Conservation (phyloP, 2,888 invertebrate species). For the Eutolmus rufibarbis region DNA sequence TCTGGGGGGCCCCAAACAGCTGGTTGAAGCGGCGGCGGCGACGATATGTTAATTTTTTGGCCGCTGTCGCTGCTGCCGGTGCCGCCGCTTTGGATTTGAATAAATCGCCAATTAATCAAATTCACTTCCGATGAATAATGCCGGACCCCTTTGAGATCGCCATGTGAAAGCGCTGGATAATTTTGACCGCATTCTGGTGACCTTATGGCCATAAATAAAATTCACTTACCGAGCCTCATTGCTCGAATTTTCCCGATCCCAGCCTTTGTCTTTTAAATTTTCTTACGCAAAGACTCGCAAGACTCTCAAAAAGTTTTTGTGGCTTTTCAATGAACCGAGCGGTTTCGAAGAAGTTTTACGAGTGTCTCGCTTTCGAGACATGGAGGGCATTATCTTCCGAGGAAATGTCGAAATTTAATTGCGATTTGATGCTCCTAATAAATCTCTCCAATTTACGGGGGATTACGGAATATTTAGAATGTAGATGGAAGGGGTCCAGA, state of each 20-base stretch:
- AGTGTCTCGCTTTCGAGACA: not conserved
- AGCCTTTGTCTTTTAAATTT: not conserved
- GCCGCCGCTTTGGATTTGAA: not conserved
- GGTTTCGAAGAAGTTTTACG: not conserved
- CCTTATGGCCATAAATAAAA: not conserved
- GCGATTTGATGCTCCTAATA: not conserved
- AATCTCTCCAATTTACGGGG: not conserved
- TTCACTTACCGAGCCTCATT: not conserved
- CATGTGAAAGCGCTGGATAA: not conserved
- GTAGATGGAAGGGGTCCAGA: not conserved
- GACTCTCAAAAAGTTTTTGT: not conserved
- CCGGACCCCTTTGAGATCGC: not conserved
- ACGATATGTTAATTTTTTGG: conserved; percentile 7
- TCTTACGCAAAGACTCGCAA: not conserved
- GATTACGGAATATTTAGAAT: not conserved
- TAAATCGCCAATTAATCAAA: conserved; percentile 34
- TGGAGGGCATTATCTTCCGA: not conserved
- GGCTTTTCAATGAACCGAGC: not conserved
- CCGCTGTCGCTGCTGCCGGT: not conserved
- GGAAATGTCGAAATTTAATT: not conserved
- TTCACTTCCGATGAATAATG: conserved; percentile 30
- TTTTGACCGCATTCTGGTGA: not conserved
- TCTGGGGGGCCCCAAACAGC: not conserved
- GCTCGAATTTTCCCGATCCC: not conserved
- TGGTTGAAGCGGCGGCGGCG: not conserved